Percentiles rank a stretch among this genome's conserved stretches.
These are phyloP conservation scores for Holacanthus passer DNA, from an alignment of 2,113 vertebrate species.

Conservation along the genomic window DNA sequence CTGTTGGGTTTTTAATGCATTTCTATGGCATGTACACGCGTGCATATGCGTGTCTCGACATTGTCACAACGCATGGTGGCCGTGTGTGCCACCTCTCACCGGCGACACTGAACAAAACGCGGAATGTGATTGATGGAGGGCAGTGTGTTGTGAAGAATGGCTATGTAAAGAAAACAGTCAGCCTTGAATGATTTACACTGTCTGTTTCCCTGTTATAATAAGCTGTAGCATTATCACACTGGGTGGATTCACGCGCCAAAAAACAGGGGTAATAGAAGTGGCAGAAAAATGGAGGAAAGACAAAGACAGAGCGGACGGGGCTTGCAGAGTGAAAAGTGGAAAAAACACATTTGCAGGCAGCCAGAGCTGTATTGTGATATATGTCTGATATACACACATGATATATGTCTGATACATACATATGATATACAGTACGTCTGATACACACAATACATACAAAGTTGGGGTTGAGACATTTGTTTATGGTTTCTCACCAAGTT, in stretches of 20 bases:
- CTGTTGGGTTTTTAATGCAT: background rate
- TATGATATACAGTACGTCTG: too few species aligned
- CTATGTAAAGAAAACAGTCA: conserved; percentile 66
- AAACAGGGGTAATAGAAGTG: conserved; percentile 56
- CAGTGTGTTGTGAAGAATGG: conserved; percentile 64
- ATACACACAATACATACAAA: conserved; percentile 11
- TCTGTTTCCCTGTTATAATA: conserved; percentile 65
- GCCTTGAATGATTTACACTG: conserved; percentile 74
- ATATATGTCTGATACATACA: too few species aligned
- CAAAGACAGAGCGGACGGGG: conserved; percentile 28
- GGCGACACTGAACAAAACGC: conserved; percentile 27
- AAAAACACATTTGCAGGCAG: background rate
- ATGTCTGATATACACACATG: too few species aligned
- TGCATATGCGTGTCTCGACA: too few species aligned
- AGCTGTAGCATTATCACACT: conserved; percentile 57
- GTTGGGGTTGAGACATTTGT: background rate
- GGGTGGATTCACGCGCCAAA: conserved; percentile 58
- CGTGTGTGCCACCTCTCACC: conserved; percentile 40
- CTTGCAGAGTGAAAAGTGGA: background rate
- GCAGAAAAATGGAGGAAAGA: conserved; percentile 2
- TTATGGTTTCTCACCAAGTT: background rate
- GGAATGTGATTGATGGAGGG: conserved; percentile 75
- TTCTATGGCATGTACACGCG: background rate
- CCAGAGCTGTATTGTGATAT: conserved; percentile 32
- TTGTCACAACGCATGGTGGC: conserved; percentile 9